Base-by-base conservation (phyloP, 2,888 invertebrate genomes). In the Acholoe squamosa region DNA sequence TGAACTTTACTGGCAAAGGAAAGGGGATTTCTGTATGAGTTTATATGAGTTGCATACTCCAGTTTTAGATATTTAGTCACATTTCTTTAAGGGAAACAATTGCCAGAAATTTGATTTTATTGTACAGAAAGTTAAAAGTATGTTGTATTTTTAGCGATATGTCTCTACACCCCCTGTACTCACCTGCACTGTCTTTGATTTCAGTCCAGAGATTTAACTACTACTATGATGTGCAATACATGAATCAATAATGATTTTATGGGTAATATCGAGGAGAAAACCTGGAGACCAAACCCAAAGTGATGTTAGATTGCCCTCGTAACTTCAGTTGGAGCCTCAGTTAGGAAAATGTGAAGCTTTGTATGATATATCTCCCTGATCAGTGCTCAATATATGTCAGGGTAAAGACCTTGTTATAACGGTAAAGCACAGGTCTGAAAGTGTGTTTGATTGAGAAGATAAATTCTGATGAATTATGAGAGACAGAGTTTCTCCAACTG, bases 1-100 rank as follows among this genome's bases (percentile, higher is more conserved):
- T 16, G 80, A 34, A 33, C 43, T 80, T 34, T 80, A 80, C 43
- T 80, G 80, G 80, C 80, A 80, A 80, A 80, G 0, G 43, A 10
- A 43, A 34, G 14, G 61, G 61, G n/a, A 31, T 76, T 22, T 25
- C 16, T 33, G 43, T 34, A 43, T 33, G 43, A 7, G 80, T 33
- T 33, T 16, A 80, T 14, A 22, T 34, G 31, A 25, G 80, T 25
- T 80, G 80, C 33, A 80, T 80, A 43, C 80, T 28, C 19, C 33
- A 33, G n/a, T 80, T 80, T 80, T 80, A 80, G 22, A 80, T 80
- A 80, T 80, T 80, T 80, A 80, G 80, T 80, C 80, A 80, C n/a
- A 80, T 43, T 80, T 80, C n/a, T n/a, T 80, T 33, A 80, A 43
- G 10, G 43, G 43, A 43, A 43, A 43, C 43, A 43, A 43, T 43